Conservation (phyloP, 92 coral and sea anemone genomes). For the Phenganax stokvisi region DNA sequence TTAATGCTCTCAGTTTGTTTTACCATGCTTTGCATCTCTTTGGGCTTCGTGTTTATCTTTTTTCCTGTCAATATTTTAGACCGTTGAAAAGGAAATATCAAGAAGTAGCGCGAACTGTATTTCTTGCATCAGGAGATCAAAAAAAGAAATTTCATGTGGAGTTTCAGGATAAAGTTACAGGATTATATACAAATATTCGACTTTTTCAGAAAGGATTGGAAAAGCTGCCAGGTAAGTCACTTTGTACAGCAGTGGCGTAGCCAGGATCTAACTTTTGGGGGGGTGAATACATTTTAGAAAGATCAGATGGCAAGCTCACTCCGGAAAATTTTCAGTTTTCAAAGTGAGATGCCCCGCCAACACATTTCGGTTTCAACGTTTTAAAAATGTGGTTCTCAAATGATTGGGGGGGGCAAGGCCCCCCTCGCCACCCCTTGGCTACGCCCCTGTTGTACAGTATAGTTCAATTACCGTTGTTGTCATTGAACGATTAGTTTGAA, state of each 20-base stretch:
- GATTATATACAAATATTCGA: slow-evolving; percentile 69
- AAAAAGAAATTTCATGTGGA: slow-evolving; percentile 82
- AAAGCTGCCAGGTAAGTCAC: slow-evolving; percentile 62
- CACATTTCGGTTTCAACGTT: too few relatives aligned
- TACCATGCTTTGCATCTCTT: not conserved
- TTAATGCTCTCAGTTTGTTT: not conserved
- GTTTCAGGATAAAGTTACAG: slow-evolving; percentile 78
- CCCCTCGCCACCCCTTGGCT: too few relatives aligned
- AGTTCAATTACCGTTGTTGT: not conserved
- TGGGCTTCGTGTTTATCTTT: not conserved
- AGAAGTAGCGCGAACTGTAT: slow-evolving; percentile 88
- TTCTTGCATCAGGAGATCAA: slow-evolving; percentile 71
- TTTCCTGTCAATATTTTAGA: slow-evolving; percentile 40
- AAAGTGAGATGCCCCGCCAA: too few relatives aligned
- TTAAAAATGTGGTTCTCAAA: too few relatives aligned
- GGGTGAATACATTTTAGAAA: too few relatives aligned
- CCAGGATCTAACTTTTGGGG: too few relatives aligned
- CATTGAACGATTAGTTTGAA: not conserved
- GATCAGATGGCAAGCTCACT: too few relatives aligned
- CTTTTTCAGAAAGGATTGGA: slow-evolving; percentile 85
- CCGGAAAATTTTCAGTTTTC: too few relatives aligned
- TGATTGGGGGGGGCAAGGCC: too few relatives aligned
- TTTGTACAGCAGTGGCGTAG: too few relatives aligned
- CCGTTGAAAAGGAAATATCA: slow-evolving; percentile 82
- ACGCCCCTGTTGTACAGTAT: too few relatives aligned